Evolutionary conservation across 1,140 invertebrate genomes (phyloP), one percentile per base, ranked within the genome.

Genomic region (Diorhabda elongata): DNA sequence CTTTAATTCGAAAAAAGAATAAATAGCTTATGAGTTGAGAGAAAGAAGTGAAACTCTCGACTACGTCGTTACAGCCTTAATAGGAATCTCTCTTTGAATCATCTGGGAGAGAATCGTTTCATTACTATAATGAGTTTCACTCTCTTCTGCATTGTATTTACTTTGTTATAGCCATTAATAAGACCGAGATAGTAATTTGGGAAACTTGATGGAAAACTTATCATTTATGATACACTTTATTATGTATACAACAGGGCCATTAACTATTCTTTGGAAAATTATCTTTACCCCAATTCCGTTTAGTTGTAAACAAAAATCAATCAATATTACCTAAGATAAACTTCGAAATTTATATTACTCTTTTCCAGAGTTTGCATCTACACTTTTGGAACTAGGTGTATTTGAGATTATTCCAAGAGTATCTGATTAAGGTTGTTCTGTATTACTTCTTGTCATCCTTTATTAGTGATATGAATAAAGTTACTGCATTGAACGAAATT

Each of bases 71-170:
- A 65, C 64, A 26, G 64, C 26, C 45, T 45, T 67, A 67, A 67
- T 67, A 60, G 66, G 44, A 67, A 60, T 61, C 66, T n/a, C 44
- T 67, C 66, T 60, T 67, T 52, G 66, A 67, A 60, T 67, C 66
- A 67, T 59, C 66, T 61, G 59, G 64, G 66, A 60, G 66, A 59
- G 66, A 61, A 60, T 60, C 58, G 43, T 67, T 67, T 67, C 66
- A 67, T 67, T 60, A 67, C 43, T 45, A 47, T 67, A 67, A 67
- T 59, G 66, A 67, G 58, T 59, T 67, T 43, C 44, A 43, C 47
- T 66, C 45, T 42, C 26, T 44, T 8, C 11, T 7, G 42, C 66
- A 59, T 44, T 67, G 57, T 67, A 45, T 61, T 60, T 56, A 61
- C 43, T 45, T 9, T 60, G 43, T 45, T 47, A n/a, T 3, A 52